These are phyloP conservation scores for Perca flavescens DNA, from an alignment of 2,113 vertebrate species.

Conservation along the genomic window DNA sequence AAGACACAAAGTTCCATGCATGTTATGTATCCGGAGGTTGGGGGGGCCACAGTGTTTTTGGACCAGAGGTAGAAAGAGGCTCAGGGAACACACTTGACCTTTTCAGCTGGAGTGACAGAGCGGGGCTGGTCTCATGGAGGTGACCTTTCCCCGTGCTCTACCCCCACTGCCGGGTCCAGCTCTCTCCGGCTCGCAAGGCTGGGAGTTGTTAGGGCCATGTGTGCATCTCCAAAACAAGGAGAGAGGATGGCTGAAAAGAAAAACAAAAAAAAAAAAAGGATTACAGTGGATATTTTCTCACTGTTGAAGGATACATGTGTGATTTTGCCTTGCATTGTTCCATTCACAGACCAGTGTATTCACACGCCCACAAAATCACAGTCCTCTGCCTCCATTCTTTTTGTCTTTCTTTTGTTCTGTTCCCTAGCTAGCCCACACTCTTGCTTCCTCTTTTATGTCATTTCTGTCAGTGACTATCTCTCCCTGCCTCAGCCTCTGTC, in stretches of 20 bases:
- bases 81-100: slow-evolving; percentile 81
- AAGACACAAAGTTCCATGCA: slow-evolving; percentile 23
- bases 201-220: slow-evolving; percentile 56
- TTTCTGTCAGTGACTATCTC: slow-evolving; percentile 71
- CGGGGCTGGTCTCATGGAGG: slow-evolving; percentile 65
- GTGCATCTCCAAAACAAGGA: slow-evolving; percentile 57
- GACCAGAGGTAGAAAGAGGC: slow-evolving; percentile 50
- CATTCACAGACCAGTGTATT: slow-evolving; percentile 53
- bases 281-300: slow-evolving; percentile 55
- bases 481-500: slow-evolving; percentile 57
- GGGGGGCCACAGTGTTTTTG: slow-evolving; percentile 35
- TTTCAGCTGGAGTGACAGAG: slow-evolving; percentile 84
- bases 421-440: slow-evolving; percentile 61
- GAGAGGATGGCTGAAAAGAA: slow-evolving; percentile 38
- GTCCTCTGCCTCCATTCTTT: slow-evolving; percentile 62
- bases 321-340: slow-evolving; percentile 51
- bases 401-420: slow-evolving; percentile 70
- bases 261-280: slow-evolving; percentile 47
- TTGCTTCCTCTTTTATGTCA: slow-evolving; percentile 75
- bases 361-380: slow-evolving; percentile 61
- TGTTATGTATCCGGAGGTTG: slow-evolving; percentile 29
- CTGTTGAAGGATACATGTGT: slow-evolving; percentile 54
- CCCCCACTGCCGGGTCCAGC: slow-evolving; percentile 55
- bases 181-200: slow-evolving; percentile 41
- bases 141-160: slow-evolving; percentile 81